Conservation (phyloP, 2,797 vertebrate genomes). For the Notolepis coatsorum region DNA sequence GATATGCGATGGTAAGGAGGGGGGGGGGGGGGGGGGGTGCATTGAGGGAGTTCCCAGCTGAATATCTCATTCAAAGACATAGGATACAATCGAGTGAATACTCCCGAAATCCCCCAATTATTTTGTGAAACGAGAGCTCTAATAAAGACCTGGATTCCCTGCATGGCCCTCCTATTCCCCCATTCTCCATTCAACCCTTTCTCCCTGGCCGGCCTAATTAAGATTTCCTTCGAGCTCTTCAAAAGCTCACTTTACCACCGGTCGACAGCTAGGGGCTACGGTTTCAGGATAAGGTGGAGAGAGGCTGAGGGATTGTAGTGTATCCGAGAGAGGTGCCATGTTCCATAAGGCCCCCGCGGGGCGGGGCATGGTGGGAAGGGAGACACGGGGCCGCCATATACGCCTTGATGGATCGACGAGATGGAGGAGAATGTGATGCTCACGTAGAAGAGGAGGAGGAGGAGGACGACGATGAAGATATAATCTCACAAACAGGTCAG, state of each 20-base stretch:
- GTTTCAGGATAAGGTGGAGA: slow-evolving; percentile 37
- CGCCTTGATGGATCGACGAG: too few relatives aligned
- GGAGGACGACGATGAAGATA: too few relatives aligned
- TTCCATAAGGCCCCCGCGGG: too few relatives aligned
- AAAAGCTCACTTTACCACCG: slow-evolving; percentile 29
- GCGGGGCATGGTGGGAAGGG: background rate
- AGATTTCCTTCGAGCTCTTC: slow-evolving; percentile 25
- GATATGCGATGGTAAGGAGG: too few relatives aligned
- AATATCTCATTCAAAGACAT: slow-evolving; percentile 9
- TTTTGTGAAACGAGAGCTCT: slow-evolving; percentile 12
- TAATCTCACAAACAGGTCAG: too few relatives aligned
- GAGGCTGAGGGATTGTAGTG: too few relatives aligned
- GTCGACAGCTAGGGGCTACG: slow-evolving; percentile 32
- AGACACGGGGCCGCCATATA: background rate
- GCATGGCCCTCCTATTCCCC: background rate
- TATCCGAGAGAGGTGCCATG: too few relatives aligned
- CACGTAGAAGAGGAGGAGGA: too few relatives aligned
- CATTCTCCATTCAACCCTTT: slow-evolving; percentile 14
- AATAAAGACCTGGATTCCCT: slow-evolving; percentile 17
- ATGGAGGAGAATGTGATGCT: too few relatives aligned
- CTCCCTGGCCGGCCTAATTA: slow-evolving; percentile 24
- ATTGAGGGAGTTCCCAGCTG: slow-evolving; percentile 47
- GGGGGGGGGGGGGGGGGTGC: slow-evolving; percentile 44
- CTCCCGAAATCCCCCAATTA: slow-evolving; percentile 26
- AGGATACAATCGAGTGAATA: slow-evolving; percentile 25